phyloP scores from a whole-genome alignment of 1,140 invertebrate genomes.

The Melipona quadrifasciata region DNA sequence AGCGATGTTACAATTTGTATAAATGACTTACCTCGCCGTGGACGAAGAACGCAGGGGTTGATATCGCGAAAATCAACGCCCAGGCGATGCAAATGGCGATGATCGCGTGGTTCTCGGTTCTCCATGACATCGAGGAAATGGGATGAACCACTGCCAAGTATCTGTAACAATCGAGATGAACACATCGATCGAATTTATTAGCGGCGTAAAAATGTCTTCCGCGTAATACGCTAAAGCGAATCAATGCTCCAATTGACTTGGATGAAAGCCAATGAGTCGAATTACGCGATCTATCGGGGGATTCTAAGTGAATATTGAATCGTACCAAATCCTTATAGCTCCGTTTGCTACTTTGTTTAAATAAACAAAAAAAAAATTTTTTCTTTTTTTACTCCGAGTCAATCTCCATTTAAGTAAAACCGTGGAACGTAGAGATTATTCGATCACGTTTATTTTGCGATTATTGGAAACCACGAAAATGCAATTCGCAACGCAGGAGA shows the following conservation, averaged over 20 bases:
- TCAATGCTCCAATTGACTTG: slow-evolving; percentile 35
- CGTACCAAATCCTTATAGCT: neutral
- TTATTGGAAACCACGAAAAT: neutral
- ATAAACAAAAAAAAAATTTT: too few species aligned
- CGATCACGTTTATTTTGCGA: neutral
- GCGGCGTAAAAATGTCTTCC: neutral
- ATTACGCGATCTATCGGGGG: slow-evolving; percentile 4
- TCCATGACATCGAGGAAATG: slow-evolving; percentile 92
- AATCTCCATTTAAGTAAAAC: too few species aligned
- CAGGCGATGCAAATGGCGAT: slow-evolving; percentile 90
- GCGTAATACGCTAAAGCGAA: neutral
- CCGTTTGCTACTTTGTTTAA: neutral
- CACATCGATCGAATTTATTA: neutral
- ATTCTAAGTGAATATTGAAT: slow-evolving; percentile 16
- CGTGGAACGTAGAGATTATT: neutral
- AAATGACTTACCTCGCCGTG: slow-evolving; percentile 87
- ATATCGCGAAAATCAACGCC: slow-evolving; percentile 89
- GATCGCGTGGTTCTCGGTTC: slow-evolving; percentile 93
- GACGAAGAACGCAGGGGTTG: slow-evolving; percentile 89
- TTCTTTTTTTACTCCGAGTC: too few species aligned
- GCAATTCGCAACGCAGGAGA: neutral
- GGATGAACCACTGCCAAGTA: slow-evolving; percentile 98
- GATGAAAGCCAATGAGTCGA: slow-evolving; percentile 25
- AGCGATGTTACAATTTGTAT: too few species aligned
- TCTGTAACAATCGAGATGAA: slow-evolving; percentile 60